A percentile compares a stretch with the other conserved stretches of the same genome.
Conservation (phyloP, 2,113 vertebrate species). For the Cottus gobio region DNA sequence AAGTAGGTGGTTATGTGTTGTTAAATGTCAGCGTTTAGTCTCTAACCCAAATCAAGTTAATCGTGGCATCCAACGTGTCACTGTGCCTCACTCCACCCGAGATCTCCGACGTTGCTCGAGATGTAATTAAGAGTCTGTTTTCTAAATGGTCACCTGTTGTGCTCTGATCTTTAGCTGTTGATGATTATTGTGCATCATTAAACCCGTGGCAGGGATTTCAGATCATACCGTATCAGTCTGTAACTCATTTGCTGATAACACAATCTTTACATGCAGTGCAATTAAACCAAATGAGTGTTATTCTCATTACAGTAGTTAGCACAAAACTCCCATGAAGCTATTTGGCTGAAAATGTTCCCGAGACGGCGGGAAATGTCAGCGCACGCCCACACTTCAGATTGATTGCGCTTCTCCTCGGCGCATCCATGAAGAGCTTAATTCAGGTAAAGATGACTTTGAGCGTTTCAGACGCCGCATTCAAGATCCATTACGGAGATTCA, state of each 20-base stretch:
- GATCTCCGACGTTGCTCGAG: neutral
- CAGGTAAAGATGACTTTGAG: neutral
- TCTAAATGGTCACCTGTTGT: conserved; percentile 40
- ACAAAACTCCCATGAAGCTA: conserved; percentile 19
- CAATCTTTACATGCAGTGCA: conserved; percentile 18
- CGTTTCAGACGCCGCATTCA: neutral
- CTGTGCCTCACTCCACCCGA: neutral
- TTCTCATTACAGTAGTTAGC: conserved; percentile 23
- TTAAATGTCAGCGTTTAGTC: neutral
- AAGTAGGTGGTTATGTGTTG: neutral
- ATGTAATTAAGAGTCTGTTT: conserved; percentile 15
- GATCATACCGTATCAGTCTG: neutral
- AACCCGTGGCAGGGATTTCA: conserved; percentile 10
- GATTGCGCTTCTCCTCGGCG: neutral
- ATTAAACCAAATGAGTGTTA: conserved; percentile 33
- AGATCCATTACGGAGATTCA: neutral
- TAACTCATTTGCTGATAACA: conserved; percentile 3
- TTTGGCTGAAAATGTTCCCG: conserved; percentile 18
- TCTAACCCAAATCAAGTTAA: neutral
- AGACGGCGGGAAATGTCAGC: conserved; percentile 7
- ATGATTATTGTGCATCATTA: conserved; percentile 24
- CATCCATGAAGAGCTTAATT: neutral
- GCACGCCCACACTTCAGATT: neutral
- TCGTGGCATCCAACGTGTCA: neutral
- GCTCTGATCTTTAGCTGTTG: conserved; percentile 8